Conservation (phyloP, 2,797 vertebrate genomes). For the Lacerta agilis region DNA sequence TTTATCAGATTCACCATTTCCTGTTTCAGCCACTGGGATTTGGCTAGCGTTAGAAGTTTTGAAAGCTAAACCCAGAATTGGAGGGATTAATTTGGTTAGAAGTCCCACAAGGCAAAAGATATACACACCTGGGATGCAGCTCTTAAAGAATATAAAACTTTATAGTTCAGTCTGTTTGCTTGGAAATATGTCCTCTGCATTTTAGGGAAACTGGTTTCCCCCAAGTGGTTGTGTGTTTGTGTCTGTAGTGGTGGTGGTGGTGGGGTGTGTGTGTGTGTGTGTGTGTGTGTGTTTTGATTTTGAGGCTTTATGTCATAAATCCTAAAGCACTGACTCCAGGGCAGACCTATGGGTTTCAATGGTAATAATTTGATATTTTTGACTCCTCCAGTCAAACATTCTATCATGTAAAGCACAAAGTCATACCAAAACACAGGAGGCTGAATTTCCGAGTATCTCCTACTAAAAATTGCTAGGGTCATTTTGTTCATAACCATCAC, state of each 20-base stretch:
- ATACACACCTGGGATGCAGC: neutral
- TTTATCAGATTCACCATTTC: constrained; percentile 14
- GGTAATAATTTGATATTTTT: neutral
- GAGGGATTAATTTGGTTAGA: neutral
- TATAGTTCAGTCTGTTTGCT: constrained; percentile 57
- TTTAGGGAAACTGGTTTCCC: neutral
- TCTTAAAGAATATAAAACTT: neutral
- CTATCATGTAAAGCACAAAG: neutral
- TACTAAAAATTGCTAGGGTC: neutral
- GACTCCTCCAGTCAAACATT: neutral
- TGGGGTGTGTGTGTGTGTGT: no score
- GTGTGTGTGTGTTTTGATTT: neutral
- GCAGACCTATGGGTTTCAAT: neutral
- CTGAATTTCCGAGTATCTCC: neutral
- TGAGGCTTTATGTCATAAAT: neutral
- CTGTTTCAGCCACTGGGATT: constrained; percentile 39
- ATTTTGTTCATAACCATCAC: neutral
- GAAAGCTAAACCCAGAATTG: neutral
- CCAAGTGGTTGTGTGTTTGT: no score
- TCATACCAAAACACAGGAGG: neutral
- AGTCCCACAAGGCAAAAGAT: neutral
- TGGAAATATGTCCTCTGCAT: neutral
- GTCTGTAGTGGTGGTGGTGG: no score
- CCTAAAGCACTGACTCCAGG: neutral
- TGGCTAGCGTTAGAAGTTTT: constrained; percentile 3